These are phyloP conservation scores for Echinometra lucunter DNA, from an alignment of 53 echinoderm and acorn worm species.

Conservation along the genomic window DNA sequence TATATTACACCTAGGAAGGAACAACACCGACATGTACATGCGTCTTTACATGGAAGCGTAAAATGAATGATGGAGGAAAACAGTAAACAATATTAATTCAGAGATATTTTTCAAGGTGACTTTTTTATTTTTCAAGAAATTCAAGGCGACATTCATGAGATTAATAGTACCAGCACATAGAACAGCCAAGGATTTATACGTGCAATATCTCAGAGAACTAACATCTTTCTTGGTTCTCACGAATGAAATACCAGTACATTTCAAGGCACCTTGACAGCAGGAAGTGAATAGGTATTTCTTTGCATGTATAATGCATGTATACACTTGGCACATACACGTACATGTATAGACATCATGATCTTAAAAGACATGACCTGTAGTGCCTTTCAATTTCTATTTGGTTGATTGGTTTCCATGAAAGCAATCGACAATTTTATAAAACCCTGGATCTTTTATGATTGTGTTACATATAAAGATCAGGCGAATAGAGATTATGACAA, in stretches of 20 bases:
- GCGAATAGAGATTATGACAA: not conserved
- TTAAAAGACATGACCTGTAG: not conserved
- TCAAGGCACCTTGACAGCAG: not conserved
- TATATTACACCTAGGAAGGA: not conserved
- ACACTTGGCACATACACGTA: no score
- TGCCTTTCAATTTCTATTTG: not conserved
- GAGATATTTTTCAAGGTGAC: not conserved
- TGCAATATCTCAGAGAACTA: not conserved
- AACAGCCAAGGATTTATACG: not conserved
- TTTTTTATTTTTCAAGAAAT: no score
- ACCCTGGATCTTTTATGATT: not conserved
- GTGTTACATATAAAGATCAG: not conserved
- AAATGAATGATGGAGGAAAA: not conserved
- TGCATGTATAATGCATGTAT: not conserved
- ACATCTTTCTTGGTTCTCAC: not conserved
- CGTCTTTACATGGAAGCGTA: not conserved
- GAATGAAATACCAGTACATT: not conserved
- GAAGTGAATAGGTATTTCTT: not conserved
- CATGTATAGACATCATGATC: not conserved
- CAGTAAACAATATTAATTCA: not conserved
- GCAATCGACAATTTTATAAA: not conserved
- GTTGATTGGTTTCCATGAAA: constrained; percentile 24
- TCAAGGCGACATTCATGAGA: no score
- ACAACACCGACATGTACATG: not conserved
- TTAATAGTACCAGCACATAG: not conserved